Conservation (phyloP, 2,797 vertebrate species). For the Aeoliscus strigatus region DNA sequence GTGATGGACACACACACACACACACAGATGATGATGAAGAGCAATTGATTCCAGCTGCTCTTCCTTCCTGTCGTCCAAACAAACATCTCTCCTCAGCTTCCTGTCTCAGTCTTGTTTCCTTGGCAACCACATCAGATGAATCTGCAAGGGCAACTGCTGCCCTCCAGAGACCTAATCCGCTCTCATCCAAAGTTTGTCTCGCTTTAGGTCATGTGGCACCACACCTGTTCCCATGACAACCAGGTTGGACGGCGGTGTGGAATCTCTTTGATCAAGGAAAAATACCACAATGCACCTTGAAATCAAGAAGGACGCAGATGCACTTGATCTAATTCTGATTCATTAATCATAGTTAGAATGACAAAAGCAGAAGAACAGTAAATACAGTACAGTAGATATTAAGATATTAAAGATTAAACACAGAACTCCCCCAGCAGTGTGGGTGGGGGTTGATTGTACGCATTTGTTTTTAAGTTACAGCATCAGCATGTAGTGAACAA, state of each 20-base stretch:
- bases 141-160: slow-evolving; percentile 74
- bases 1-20: neutral
- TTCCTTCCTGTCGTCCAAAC: slow-evolving; percentile 72
- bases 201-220: slow-evolving; percentile 78
- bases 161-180: slow-evolving; percentile 76
- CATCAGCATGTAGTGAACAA: too few species aligned
- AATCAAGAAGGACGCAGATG: too few species aligned
- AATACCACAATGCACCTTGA: slow-evolving; percentile 41
- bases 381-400: too few species aligned
- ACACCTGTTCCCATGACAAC: slow-evolving; percentile 82
- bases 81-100: slow-evolving; percentile 74
- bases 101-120: slow-evolving; percentile 79
- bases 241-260: slow-evolving; percentile 77
- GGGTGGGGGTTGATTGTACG: too few species aligned
- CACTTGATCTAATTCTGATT: too few species aligned
- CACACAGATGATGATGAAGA: too few species aligned
- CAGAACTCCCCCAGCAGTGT: too few species aligned
- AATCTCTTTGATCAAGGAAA: slow-evolving; percentile 68
- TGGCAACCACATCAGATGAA: slow-evolving; percentile 81
- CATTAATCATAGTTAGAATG: too few species aligned
- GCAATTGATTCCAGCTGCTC: too few species aligned
- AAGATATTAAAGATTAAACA: too few species aligned
- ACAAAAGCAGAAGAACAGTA: too few species aligned
- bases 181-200: slow-evolving; percentile 79
- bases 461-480: too few species aligned